These are phyloP conservation scores for Grallaria varia DNA, from an alignment of 2,113 vertebrate genomes.

Conservation along the genomic window DNA sequence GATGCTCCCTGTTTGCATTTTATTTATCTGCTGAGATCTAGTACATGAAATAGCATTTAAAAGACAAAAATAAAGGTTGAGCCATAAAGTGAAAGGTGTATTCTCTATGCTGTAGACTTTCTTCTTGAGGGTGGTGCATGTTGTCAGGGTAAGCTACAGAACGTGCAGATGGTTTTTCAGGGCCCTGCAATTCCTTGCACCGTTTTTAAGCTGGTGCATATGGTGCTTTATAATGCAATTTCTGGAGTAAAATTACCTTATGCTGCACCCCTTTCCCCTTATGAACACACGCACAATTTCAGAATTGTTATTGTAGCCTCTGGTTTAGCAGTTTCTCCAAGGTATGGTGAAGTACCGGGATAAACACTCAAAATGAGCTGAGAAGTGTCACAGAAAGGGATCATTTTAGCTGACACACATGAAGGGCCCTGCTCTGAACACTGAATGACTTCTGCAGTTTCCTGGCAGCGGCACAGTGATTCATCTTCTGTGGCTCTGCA, in stretches of 20 bases:
- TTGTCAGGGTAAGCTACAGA: constrained; percentile 64
- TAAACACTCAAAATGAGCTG: constrained; percentile 13
- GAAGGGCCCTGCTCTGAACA: not conserved
- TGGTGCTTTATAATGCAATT: constrained; percentile 72
- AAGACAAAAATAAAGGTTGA: constrained; percentile 66
- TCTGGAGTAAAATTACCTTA: constrained; percentile 54
- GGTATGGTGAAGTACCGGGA: constrained; percentile 61
- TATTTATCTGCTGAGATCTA: constrained; percentile 65
- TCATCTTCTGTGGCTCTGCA: constrained; percentile 39
- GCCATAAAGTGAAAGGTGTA: constrained; percentile 64
- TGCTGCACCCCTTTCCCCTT: constrained; percentile 67
- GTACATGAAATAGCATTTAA: constrained; percentile 49
- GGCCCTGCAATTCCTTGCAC: constrained; percentile 57
- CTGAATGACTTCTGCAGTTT: constrained; percentile 50
- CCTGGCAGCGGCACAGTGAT: not conserved
- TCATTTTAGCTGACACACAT: constrained; percentile 25
- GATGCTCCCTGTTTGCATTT: constrained; percentile 58
- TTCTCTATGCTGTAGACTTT: constrained; percentile 48
- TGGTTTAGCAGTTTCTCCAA: constrained; percentile 59
- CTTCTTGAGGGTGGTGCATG: constrained; percentile 54
- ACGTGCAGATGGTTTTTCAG: constrained; percentile 59
- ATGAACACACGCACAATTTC: constrained; percentile 68
- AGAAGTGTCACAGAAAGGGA: not conserved
- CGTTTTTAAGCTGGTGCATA: constrained; percentile 44
- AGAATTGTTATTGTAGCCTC: constrained; percentile 62